phyloP scores from a whole-genome alignment of 2,797 vertebrate genomes.

The Platalea minor region DNA sequence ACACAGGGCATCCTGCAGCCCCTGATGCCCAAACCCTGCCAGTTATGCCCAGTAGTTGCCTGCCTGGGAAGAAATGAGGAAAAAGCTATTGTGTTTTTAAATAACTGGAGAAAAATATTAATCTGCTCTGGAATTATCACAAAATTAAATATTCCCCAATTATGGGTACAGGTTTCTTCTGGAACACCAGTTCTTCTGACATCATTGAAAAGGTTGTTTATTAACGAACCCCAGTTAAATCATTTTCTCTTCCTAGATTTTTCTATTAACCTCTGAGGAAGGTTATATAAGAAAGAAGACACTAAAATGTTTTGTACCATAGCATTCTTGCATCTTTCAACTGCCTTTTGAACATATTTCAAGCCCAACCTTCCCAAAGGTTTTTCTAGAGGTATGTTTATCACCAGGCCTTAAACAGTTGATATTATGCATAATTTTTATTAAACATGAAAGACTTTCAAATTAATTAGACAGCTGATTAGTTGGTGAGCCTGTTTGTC shows the following conservation, averaged over 20 bases:
- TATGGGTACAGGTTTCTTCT: background rate
- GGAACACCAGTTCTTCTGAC: background rate
- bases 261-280: constrained; percentile 8
- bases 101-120: background rate
- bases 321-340: background rate
- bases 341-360: background rate
- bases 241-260: background rate
- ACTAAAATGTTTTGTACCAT: background rate
- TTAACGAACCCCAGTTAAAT: background rate
- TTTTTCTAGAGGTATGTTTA: constrained; percentile 12
- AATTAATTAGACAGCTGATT: constrained; percentile 53
- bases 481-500: constrained; percentile 42
- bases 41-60: background rate
- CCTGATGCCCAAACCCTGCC: background rate
- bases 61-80: background rate
- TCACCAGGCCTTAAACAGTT: background rate
- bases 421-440: constrained; percentile 27
- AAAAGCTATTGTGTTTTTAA: background rate
- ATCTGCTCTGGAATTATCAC: background rate
- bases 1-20: background rate
- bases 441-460: constrained; percentile 45
- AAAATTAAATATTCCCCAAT: background rate
- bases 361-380: background rate
- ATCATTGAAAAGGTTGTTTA: background rate
- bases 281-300: background rate